Evolutionary conservation across 2,113 vertebrate species (phyloP).

Genomic region (Chloropsis cyanopogon): DNA sequence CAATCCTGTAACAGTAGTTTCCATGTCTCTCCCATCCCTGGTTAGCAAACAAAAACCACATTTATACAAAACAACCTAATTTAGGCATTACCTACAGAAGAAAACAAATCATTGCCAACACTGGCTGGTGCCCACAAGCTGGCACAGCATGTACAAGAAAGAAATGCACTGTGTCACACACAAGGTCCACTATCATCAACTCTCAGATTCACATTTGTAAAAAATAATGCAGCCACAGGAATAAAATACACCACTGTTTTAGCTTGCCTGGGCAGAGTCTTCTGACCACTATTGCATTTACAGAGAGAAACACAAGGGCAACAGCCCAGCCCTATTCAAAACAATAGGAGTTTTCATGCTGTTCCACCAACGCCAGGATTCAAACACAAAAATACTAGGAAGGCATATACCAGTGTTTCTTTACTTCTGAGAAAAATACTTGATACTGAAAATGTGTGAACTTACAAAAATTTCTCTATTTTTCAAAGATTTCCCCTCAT

Average conservation of each 20-base stretch:
- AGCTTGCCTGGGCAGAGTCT: background rate
- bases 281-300: conserved; percentile 4
- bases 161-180: background rate
- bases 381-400: background rate
- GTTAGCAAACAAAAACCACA: background rate
- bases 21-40: conserved; percentile 90
- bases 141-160: background rate
- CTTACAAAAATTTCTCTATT: background rate
- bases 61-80: background rate
- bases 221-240: background rate
- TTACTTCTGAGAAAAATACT: background rate
- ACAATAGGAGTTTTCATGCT: conserved; percentile 49
- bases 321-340: background rate
- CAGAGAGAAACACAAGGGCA: conserved; percentile 7
- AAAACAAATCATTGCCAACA: background rate
- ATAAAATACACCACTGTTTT: conserved; percentile 36
- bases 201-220: background rate
- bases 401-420: background rate
- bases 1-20: conserved; percentile 85
- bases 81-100: background rate
- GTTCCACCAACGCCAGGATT: background rate
- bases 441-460: background rate
- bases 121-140: background rate
- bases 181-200: background rate
- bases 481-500: background rate